Conservation (phyloP, 1,140 invertebrate species). For the Steinernema khuongi region DNA sequence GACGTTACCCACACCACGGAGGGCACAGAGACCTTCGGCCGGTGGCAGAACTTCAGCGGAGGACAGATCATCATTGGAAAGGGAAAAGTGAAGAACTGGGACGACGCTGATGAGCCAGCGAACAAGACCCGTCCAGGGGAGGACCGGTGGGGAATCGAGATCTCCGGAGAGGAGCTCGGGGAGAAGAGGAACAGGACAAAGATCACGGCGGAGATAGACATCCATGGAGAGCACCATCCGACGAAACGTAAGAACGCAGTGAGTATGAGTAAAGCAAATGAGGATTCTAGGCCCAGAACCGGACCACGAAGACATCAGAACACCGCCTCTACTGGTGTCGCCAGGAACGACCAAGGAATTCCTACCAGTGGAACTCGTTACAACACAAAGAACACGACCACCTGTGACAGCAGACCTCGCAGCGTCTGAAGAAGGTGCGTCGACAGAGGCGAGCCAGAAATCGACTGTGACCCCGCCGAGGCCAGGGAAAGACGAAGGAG, state of each 20-base stretch:
- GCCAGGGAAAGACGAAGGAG: not conserved
- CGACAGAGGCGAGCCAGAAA: too few species aligned
- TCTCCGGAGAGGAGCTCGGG: not conserved
- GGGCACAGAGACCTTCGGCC: constrained; percentile 27
- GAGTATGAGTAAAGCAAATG: not conserved
- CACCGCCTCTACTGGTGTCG: not conserved
- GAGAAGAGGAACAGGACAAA: not conserved
- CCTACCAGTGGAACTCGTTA: not conserved
- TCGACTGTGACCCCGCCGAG: too few species aligned
- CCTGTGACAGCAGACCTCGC: not conserved
- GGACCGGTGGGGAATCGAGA: constrained; percentile 1
- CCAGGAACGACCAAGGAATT: not conserved
- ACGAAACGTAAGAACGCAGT: not conserved
- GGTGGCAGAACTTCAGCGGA: constrained; percentile 36
- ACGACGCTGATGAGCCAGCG: constrained; percentile 17
- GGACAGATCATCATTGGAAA: constrained; percentile 29
- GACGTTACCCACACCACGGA: not conserved
- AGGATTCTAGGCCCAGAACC: not conserved
- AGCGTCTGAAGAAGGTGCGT: not conserved
- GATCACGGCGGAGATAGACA: not conserved
- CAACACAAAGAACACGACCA: not conserved
- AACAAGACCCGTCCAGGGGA: constrained; percentile 8
- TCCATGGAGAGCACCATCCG: not conserved
- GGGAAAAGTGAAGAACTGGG: constrained; percentile 16
- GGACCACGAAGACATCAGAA: not conserved